Percentiles rank a stretch among this genome's conserved stretches.
These are phyloP conservation scores for Parazoanthus swiftii DNA, from an alignment of 92 coral and sea anemone species.

Conservation along the genomic window DNA sequence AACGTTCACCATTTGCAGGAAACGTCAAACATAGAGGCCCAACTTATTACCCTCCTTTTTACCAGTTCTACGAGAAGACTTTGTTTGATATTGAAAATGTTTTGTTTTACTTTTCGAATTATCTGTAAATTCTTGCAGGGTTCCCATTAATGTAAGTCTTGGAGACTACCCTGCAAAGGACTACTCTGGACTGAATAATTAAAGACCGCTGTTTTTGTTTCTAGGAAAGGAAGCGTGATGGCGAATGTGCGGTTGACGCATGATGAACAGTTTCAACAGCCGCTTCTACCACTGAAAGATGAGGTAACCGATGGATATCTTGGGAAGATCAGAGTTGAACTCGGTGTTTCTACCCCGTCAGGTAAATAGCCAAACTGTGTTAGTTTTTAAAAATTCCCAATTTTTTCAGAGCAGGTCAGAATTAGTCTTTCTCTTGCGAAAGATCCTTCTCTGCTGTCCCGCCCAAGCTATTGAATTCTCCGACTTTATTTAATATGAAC, in stretches of 20 bases:
- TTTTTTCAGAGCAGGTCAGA: too few species aligned
- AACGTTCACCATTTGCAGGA: too few species aligned
- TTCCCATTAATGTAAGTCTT: too few species aligned
- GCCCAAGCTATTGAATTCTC: too few species aligned
- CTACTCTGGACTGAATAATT: background rate
- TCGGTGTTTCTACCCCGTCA: conserved; percentile 14
- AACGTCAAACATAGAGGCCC: too few species aligned
- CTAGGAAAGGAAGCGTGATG: conserved; percentile 54
- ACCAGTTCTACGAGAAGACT: too few species aligned
- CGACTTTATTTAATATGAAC: too few species aligned
- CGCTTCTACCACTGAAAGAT: conserved; percentile 30
- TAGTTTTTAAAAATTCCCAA: background rate
- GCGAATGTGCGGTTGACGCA: conserved; percentile 47
- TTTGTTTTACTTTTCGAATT: background rate
- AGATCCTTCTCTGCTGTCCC: too few species aligned
- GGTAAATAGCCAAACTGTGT: conserved; percentile 9
- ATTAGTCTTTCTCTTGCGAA: too few species aligned
- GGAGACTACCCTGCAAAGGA: too few species aligned
- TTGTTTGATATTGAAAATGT: too few species aligned
- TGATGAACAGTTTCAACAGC: conserved; percentile 3
- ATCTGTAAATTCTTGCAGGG: background rate
- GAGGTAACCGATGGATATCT: conserved; percentile 54
- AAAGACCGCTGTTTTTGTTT: background rate
- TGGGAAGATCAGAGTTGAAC: conserved; percentile 51
- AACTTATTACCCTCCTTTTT: too few species aligned